These are phyloP conservation scores for Chlamydotis undulata DNA, from an alignment of 2,113 vertebrate species.

Conservation along the genomic window DNA sequence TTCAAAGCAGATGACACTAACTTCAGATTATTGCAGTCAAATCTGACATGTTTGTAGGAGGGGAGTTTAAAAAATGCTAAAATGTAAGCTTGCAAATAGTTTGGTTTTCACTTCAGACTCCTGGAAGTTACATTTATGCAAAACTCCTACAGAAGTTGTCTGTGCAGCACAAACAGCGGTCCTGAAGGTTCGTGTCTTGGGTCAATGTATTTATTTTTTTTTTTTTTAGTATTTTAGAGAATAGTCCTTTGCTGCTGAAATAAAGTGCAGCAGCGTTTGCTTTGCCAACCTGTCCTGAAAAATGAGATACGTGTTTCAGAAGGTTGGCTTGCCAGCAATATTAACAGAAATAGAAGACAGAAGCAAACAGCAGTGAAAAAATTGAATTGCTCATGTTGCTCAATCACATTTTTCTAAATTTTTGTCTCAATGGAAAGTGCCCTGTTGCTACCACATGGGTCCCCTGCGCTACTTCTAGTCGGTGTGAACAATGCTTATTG, in stretches of 20 bases:
- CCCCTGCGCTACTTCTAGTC: background rate
- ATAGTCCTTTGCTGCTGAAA: background rate
- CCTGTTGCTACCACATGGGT: background rate
- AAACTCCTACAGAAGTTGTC: background rate
- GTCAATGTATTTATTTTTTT: accelerated
- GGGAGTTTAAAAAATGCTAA: background rate
- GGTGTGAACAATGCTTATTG: background rate
- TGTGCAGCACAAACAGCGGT: background rate
- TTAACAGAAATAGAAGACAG: background rate
- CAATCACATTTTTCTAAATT: background rate
- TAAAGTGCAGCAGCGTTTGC: background rate
- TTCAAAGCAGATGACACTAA: background rate
- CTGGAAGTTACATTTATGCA: background rate
- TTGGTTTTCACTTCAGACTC: background rate
- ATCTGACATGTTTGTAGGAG: accelerated
- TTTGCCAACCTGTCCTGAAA: background rate
- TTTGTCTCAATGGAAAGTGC: background rate
- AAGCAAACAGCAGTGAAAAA: background rate
- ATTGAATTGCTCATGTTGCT: background rate
- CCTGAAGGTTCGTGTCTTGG: background rate
- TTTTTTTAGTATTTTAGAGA: background rate
- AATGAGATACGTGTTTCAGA: accelerated
- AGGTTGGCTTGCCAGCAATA: accelerated
- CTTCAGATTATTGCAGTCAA: accelerated
- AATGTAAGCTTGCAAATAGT: background rate